phyloP scores from a whole-genome alignment of 2,888 invertebrate genomes.

The Branchipolynoe longqiensis region DNA sequence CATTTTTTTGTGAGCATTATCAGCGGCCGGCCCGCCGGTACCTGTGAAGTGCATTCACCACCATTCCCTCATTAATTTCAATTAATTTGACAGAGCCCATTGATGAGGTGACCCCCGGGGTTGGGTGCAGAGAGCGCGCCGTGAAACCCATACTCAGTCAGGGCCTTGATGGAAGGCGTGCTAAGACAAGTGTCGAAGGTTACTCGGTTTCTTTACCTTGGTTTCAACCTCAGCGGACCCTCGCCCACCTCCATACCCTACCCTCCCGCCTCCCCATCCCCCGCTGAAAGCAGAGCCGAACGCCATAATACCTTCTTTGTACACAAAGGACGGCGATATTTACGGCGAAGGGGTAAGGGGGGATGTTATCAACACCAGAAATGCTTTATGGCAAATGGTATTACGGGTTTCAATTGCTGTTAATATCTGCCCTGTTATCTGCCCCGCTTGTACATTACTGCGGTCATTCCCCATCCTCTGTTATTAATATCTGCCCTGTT shows the following conservation, averaged over 20 bases:
- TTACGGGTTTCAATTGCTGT: too few relatives aligned
- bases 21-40: conserved; percentile 16
- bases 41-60: conserved; percentile 44
- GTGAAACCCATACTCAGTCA: conserved; percentile 33
- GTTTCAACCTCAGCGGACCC: neutral
- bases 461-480: neutral
- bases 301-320: conserved; percentile 6
- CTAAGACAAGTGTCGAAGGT: conserved; percentile 35
- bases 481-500: too few relatives aligned
- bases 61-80: conserved; percentile 50
- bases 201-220: neutral
- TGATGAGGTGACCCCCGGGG: conserved; percentile 27
- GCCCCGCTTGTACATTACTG: neutral
- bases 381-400: conserved; percentile 16
- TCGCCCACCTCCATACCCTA: too few relatives aligned
- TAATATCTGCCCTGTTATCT: too few relatives aligned
- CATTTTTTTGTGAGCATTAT: conserved; percentile 50
- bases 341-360: neutral
- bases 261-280: too few relatives aligned
- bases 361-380: conserved; percentile 7
- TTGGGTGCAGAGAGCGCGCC: conserved; percentile 12
- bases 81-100: conserved; percentile 55
- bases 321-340: neutral
- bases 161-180: conserved; percentile 17
- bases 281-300: conserved; percentile 29